These are phyloP conservation scores for Catalaphyllia jardinei DNA, from an alignment of 64 coral and sea anemone genomes.

Conservation along the genomic window DNA sequence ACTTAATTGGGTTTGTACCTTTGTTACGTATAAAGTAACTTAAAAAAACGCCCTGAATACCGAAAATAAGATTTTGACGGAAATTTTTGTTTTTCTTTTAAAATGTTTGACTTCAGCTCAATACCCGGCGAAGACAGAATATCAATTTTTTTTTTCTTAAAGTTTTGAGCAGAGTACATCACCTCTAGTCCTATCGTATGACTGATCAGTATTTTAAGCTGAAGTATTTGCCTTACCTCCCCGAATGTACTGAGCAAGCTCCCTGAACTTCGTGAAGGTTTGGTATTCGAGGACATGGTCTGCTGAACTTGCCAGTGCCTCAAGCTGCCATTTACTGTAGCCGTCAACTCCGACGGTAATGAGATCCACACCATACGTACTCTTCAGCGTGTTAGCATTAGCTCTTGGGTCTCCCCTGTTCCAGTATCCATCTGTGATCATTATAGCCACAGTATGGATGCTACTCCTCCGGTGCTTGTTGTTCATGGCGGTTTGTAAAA, in stretches of 20 bases:
- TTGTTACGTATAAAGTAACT: too few species aligned
- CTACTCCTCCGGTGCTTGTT: slow-evolving; percentile 50
- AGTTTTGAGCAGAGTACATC: too few species aligned
- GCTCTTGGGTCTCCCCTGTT: slow-evolving; percentile 64
- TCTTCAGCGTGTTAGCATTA: slow-evolving; percentile 63
- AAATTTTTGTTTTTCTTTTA: too few species aligned
- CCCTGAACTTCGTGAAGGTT: slow-evolving; percentile 67
- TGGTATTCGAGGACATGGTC: slow-evolving; percentile 68
- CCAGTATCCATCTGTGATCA: slow-evolving; percentile 96
- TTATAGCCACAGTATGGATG: slow-evolving; percentile 86
- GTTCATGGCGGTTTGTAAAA: slow-evolving; percentile 49
- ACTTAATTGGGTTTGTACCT: too few species aligned
- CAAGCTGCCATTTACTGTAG: slow-evolving; percentile 56
- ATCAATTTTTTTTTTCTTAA: too few species aligned
- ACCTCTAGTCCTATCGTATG: too few species aligned
- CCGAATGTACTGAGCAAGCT: slow-evolving; percentile 86
- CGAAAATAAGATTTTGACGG: too few species aligned
- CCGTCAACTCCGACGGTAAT: slow-evolving; percentile 84
- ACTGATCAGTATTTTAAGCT: too few species aligned
- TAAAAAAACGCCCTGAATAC: too few species aligned
- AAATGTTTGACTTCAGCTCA: too few species aligned
- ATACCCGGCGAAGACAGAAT: too few species aligned
- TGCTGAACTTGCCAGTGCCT: slow-evolving; percentile 57
- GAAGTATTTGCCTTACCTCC: slow-evolving; percentile 65
- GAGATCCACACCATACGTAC: slow-evolving; percentile 58